A percentile compares a stretch with the other conserved stretches of the same genome.
These are phyloP conservation scores for Nesidiocoris tenuis DNA, from an alignment of 2,888 invertebrate species.

Conservation along the genomic window DNA sequence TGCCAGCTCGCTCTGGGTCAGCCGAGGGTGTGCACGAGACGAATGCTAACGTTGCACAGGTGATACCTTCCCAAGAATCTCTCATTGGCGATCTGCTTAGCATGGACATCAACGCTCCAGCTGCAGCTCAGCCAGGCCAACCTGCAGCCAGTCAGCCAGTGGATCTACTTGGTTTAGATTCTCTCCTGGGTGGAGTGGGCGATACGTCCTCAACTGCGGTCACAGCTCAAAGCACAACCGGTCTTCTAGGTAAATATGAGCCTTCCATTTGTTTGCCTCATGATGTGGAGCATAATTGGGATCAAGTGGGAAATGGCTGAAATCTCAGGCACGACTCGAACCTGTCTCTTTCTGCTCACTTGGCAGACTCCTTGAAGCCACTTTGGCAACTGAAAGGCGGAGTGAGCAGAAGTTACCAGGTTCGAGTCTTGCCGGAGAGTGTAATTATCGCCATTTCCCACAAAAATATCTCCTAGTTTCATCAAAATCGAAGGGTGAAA, in stretches of 20 bases:
- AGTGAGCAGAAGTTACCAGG: no score
- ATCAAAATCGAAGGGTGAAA: no score
- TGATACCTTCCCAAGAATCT: constrained; percentile 80
- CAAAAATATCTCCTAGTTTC: no score
- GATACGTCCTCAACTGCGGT: constrained; percentile 54
- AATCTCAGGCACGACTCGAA: no score
- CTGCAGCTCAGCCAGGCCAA: constrained; percentile 54
- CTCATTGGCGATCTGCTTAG: constrained; percentile 94
- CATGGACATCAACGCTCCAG: constrained; percentile 81
- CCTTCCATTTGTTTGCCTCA: no score
- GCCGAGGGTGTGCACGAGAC: constrained; percentile 50
- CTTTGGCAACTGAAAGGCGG: no score
- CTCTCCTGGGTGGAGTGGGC: constrained; percentile 61
- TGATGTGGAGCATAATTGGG: no score
- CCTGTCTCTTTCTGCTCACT: no score
- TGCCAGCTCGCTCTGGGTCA: constrained; percentile 62
- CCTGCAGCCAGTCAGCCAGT: constrained; percentile 65
- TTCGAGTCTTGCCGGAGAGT: no score
- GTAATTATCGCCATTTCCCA: no score
- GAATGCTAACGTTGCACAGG: constrained; percentile 54
- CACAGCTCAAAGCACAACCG: constrained; percentile 59
- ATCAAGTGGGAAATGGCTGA: no score
- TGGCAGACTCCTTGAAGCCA: no score
- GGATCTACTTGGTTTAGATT: constrained; percentile 85
- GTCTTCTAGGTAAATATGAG: constrained; percentile 62